Evolutionary conservation across 2,888 invertebrate genomes (phyloP).

Genomic region (Sussaba pulchella): DNA sequence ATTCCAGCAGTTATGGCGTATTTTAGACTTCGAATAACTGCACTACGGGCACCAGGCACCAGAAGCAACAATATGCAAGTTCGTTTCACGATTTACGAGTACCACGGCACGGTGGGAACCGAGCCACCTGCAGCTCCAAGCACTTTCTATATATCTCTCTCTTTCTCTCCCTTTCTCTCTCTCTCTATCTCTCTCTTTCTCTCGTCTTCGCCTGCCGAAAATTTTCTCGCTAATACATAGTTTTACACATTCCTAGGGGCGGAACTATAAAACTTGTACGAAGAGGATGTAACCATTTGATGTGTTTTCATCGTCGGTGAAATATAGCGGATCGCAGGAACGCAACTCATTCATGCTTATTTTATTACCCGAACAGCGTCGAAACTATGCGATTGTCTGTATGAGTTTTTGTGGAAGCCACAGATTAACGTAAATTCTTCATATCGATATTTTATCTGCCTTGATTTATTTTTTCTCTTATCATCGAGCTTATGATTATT

Average conservation of each 20-base stretch:
- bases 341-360: background rate
- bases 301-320: slow-evolving; percentile 3
- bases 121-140: slow-evolving; percentile 52
- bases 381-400: background rate
- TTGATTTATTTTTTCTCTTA: background rate
- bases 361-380: background rate
- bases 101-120: slow-evolving; percentile 43
- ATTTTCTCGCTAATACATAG: slow-evolving; percentile 10
- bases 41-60: background rate
- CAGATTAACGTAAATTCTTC: background rate
- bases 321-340: too few species aligned
- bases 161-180: background rate
- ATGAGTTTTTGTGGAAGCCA: background rate
- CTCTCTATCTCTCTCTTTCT: too few species aligned
- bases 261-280: background rate
- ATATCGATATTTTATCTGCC: background rate
- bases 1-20: background rate
- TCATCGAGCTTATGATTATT: background rate
- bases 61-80: slow-evolving; percentile 3
- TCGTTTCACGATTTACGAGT: background rate
- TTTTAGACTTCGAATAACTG: background rate
- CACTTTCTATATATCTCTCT: background rate
- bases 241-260: background rate
- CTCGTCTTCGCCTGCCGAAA: slow-evolving; percentile 33
- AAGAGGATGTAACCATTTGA: background rate